phyloP scores from a whole-genome alignment of 2,888 invertebrate species.

The Galeruca laticollis region DNA sequence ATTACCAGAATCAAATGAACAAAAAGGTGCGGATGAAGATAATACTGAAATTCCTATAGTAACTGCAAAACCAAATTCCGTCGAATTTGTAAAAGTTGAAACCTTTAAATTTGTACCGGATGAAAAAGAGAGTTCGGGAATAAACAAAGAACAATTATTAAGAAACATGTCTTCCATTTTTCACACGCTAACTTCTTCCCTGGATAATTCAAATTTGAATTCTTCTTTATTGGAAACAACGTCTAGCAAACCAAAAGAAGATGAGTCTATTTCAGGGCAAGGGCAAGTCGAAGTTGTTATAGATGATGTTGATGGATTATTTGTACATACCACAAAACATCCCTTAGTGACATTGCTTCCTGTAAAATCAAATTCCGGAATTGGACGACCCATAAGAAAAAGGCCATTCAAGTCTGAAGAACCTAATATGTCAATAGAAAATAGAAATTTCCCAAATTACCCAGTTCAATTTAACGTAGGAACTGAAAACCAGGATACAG shows the following conservation, averaged over 20 bases:
- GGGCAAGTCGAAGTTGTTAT: constrained; percentile 64
- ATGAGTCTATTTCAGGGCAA: constrained; percentile 54
- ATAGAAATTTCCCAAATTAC: constrained; percentile 58
- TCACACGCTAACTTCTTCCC: constrained; percentile 72
- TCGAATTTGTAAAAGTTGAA: constrained; percentile 58
- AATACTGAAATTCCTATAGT: constrained; percentile 31
- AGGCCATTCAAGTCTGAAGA: constrained; percentile 66
- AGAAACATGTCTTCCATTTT: constrained; percentile 76
- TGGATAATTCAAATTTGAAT: constrained; percentile 62
- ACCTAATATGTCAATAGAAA: constrained; percentile 53
- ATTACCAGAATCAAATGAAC: not conserved
- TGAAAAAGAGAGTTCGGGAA: constrained; percentile 23
- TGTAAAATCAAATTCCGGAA: constrained; percentile 83
- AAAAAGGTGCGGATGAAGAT: constrained; percentile 5
- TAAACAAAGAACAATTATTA: constrained; percentile 64
- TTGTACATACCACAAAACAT: constrained; percentile 60
- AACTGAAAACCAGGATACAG: constrained; percentile 44
- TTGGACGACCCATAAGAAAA: constrained; percentile 78
- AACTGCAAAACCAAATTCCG: constrained; percentile 42
- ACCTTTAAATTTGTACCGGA: constrained; percentile 54
- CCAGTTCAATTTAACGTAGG: constrained; percentile 42
- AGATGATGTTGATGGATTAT: constrained; percentile 60
- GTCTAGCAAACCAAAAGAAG: constrained; percentile 36
- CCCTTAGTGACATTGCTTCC: constrained; percentile 78
- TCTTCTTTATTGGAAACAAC: constrained; percentile 12